phyloP scores from a whole-genome alignment of 2,797 vertebrate species.

The Setipinna tenuifilis region DNA sequence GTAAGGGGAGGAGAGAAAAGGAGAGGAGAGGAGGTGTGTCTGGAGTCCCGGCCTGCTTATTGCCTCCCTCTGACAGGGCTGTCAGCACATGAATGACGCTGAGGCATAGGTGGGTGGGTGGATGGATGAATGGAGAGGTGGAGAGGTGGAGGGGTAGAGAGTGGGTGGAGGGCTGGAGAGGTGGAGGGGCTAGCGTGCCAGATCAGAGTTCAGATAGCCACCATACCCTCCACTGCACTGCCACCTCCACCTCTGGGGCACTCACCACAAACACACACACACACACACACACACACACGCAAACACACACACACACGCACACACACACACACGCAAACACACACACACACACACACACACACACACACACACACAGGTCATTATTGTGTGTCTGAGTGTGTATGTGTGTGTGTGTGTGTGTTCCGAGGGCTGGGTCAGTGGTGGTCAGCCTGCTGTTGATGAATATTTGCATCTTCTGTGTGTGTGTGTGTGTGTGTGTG shows the following conservation, averaged over 20 bases:
- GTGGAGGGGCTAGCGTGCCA: neutral
- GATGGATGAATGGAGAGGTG: no score
- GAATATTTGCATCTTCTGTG: neutral
- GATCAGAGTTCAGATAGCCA: neutral
- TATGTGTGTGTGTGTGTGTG: no score
- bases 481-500: neutral
- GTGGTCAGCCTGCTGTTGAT: no score
- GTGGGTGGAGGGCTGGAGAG: neutral
- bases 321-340: neutral
- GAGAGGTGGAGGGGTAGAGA: no score
- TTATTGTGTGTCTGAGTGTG: no score
- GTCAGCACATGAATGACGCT: neutral
- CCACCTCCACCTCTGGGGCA: neutral
- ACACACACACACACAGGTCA: no score
- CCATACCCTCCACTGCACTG: neutral
- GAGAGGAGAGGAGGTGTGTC: no score
- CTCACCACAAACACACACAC: neutral
- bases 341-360: neutral
- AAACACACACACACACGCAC: neutral
- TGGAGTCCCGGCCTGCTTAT: neutral
- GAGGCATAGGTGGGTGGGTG: neutral
- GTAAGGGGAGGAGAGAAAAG: no score
- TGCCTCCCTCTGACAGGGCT: constrained; percentile 5
- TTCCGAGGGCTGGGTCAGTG: no score
- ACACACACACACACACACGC: neutral